Evolutionary conservation across 2,113 vertebrate genomes (phyloP), one percentile per base, ranked within the genome.

Genomic region (Azemiops feae): DNA sequence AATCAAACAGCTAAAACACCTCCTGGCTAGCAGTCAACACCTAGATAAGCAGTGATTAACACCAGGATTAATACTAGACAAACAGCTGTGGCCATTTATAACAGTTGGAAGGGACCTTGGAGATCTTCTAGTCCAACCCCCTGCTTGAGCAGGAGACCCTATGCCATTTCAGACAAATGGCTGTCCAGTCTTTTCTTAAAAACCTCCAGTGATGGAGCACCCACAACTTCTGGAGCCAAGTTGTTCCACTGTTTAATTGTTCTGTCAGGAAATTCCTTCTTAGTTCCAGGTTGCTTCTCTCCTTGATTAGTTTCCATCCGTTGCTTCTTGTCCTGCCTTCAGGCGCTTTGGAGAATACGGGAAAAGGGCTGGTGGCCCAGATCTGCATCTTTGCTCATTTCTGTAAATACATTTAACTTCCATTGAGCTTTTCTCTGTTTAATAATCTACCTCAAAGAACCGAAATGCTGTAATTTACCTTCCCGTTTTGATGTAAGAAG

Each of bases 361-460:
- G 34, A 81, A 18, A 81, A 81, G 34, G 5, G 6, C 39, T 81
- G 50, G 52, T 22, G 20, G 3, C 20, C 16, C 3, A 16, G 34
- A 11, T 55, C 54, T 27, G 27, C 10, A 45, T 2, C 74, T 39
- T 45, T 34, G 20, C 74, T 55, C 69, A 43, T 55, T 34, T 57
- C 3, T 89, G 52, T 57, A 89, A 55, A 27, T 18, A 52, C 60
- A 12, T 22, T 9, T 87, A n/a, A 57, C 85, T 85, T 47, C n/a
- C 0, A 23, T 25, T 16, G 74, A 2, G 8, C 25, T 30, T 87
- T 0, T 52, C 55, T 87, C 10, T 23, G 2, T 64, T 85, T 25
- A 57, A 92, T 34, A 16, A 93, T 85, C 92, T 93, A 93, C 92
- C 92, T 93, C 92, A 93, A 8, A 10, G 34, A 85, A n/a, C 22